A percentile compares a stretch with the other conserved stretches of the same genome.
phyloP scores from a whole-genome alignment of 30 jellyfish, hydroid and myxozoan species.

The Pseudorhiza aurosa region DNA sequence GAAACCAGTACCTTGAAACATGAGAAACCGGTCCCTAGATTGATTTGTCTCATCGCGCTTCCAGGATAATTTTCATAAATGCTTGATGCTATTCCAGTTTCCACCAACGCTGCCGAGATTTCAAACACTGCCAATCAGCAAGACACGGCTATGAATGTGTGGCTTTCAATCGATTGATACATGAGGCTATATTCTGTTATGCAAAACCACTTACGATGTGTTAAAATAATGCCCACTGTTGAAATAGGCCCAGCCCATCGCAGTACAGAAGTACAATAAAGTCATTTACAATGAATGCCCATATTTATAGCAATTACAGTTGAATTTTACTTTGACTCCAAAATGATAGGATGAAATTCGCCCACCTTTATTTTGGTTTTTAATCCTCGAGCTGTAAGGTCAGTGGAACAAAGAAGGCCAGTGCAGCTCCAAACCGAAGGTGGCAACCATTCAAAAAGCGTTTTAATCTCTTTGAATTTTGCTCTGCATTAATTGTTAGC shows the following conservation, averaged over 20 bases:
- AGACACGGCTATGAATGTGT: too few relatives aligned
- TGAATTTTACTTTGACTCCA: slow-evolving; percentile 63
- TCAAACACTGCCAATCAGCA: too few relatives aligned
- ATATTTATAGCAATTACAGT: slow-evolving; percentile 60
- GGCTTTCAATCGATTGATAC: too few relatives aligned
- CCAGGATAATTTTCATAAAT: too few relatives aligned
- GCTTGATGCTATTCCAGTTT: too few relatives aligned
- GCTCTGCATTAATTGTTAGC: slow-evolving; percentile 47
- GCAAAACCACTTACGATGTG: slow-evolving; percentile 28
- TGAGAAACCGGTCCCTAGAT: too few relatives aligned
- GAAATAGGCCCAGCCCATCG: slow-evolving; percentile 44
- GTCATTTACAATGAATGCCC: slow-evolving; percentile 31
- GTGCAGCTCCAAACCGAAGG: slow-evolving; percentile 40
- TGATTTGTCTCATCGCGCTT: too few relatives aligned
- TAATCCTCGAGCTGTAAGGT: slow-evolving; percentile 54
- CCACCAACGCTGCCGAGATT: too few relatives aligned
- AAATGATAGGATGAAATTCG: slow-evolving; percentile 66
- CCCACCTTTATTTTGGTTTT: slow-evolving; percentile 29
- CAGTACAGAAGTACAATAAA: slow-evolving; percentile 14
- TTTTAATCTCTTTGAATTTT: slow-evolving; percentile 39
- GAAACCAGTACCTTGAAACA: too few relatives aligned
- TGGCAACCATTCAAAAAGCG: slow-evolving; percentile 48
- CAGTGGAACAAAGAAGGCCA: slow-evolving; percentile 61
- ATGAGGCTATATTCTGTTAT: slow-evolving; percentile 2
- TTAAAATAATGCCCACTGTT: slow-evolving; percentile 8